These are phyloP conservation scores for Drosophila asahinai DNA, from an alignment of 1,140 invertebrate genomes.

Conservation along the genomic window DNA sequence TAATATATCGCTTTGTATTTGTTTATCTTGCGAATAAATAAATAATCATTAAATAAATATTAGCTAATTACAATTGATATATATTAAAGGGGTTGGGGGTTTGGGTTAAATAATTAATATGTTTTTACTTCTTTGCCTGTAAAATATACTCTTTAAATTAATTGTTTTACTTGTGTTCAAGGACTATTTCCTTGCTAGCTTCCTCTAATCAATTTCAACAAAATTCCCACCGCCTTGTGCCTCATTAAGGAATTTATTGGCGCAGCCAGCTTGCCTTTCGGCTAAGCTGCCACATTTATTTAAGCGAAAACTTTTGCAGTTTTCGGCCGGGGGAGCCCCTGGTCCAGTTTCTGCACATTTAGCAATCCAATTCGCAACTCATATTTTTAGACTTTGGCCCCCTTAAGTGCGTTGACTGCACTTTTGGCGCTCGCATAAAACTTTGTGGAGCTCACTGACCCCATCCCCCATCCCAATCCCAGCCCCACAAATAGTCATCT, in stretches of 20 bases:
- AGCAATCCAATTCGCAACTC: conserved; percentile 75
- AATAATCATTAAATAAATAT: neutral
- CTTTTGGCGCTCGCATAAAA: conserved; percentile 75
- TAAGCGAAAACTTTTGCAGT: conserved; percentile 52
- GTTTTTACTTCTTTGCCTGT: neutral
- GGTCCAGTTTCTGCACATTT: conserved; percentile 31
- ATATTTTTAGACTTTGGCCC: conserved; percentile 67
- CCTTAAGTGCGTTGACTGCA: conserved; percentile 76
- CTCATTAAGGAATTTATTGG: conserved; percentile 48
- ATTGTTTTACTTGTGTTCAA: conserved; percentile 6
- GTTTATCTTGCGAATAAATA: neutral
- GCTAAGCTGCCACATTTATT: conserved; percentile 64
- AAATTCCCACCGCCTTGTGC: conserved; percentile 29
- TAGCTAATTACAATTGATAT: neutral
- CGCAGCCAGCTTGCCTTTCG: conserved; percentile 22
- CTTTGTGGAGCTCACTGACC: conserved; percentile 49
- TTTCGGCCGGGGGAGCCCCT: neutral
- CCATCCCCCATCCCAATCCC: conserved; percentile 4
- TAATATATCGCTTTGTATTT: neutral
- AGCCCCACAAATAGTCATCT: conserved; percentile 57
- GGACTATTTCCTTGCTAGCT: neutral
- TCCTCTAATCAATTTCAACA: conserved; percentile 36
- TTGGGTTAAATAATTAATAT: neutral
- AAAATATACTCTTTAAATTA: neutral
- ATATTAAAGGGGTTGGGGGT: too few species aligned